Percentiles rank a stretch among this genome's conserved stretches.
Conservation (phyloP, 2,888 invertebrate species). For the Amblyjoppa fuscipennis region DNA sequence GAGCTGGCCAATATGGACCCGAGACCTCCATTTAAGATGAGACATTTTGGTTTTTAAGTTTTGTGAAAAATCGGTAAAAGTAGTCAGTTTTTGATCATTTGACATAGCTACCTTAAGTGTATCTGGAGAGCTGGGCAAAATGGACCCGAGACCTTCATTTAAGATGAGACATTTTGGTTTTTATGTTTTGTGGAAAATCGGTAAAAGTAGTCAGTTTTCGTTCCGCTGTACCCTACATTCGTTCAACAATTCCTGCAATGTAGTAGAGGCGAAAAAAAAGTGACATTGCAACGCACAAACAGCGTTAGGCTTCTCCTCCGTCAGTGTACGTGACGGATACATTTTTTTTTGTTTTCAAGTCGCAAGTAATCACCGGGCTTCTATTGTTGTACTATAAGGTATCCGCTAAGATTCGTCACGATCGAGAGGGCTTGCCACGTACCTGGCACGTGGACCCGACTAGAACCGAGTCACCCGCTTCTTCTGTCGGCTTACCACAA, state of each 20-base stretch:
- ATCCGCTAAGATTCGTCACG: slow-evolving; percentile 56
- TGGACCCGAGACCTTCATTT: background rate
- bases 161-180: background rate
- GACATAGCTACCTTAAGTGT: no score
- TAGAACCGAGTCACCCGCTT: slow-evolving; percentile 2
- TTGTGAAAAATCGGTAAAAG: no score
- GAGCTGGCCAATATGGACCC: background rate
- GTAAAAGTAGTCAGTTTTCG: no score
- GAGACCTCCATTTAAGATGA: background rate
- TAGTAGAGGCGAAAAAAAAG: slow-evolving; percentile 5
- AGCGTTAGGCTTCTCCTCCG: background rate
- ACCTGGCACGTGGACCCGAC: slow-evolving; percentile 44
- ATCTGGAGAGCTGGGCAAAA: background rate
- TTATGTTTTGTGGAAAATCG: background rate
- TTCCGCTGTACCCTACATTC: background rate
- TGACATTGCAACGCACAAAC: slow-evolving; percentile 26
- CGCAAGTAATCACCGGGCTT: background rate
- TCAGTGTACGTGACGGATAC: slow-evolving; percentile 19
- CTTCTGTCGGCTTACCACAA: background rate
- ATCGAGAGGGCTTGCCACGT: slow-evolving; percentile 48
- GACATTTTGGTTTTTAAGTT: background rate
- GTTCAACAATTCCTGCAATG: background rate
- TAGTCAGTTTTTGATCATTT: no score
- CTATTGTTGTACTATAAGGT: background rate
- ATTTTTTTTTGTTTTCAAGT: background rate